A percentile compares a stretch with the other conserved stretches of the same genome.
These are phyloP conservation scores for Cantharis lateralis DNA, from an alignment of 2,888 invertebrate species.

Conservation along the genomic window DNA sequence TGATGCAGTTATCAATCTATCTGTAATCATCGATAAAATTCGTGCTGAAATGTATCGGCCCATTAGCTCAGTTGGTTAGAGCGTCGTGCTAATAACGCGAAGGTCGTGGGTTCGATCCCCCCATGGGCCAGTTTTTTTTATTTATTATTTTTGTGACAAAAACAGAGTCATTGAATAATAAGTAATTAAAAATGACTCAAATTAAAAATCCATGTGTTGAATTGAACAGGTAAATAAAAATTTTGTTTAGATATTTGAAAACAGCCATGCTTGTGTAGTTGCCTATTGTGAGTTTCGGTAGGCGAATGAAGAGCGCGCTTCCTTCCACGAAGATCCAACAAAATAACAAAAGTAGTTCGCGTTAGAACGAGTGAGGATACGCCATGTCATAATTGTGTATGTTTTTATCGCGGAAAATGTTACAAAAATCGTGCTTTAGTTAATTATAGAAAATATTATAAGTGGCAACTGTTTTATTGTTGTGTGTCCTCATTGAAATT, in stretches of 20 bases:
- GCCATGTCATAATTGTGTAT: background rate
- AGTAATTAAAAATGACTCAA: no score
- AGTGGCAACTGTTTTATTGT: background rate
- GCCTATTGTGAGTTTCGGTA: background rate
- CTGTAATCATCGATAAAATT: background rate
- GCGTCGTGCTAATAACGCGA: slow-evolving; percentile 79
- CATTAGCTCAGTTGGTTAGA: slow-evolving; percentile 79
- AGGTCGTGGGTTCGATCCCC: slow-evolving; percentile 77
- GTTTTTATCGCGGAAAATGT: background rate
- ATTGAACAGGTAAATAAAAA: no score
- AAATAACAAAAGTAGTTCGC: background rate
- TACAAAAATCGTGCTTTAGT: background rate
- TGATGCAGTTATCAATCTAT: no score
- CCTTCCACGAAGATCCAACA: background rate
- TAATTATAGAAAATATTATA: background rate
- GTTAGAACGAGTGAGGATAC: background rate
- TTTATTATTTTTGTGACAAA: no score
- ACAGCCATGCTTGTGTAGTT: background rate
- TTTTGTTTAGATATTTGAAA: background rate
- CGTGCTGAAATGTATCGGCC: slow-evolving; percentile 56
- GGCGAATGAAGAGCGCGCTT: background rate
- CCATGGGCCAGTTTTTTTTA: slow-evolving; percentile 64
- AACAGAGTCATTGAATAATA: no score
- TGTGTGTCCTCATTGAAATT: background rate
- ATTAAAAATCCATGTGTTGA: no score